phyloP scores from a whole-genome alignment of 1,140 invertebrate species.

The Nephotettix cincticeps region DNA sequence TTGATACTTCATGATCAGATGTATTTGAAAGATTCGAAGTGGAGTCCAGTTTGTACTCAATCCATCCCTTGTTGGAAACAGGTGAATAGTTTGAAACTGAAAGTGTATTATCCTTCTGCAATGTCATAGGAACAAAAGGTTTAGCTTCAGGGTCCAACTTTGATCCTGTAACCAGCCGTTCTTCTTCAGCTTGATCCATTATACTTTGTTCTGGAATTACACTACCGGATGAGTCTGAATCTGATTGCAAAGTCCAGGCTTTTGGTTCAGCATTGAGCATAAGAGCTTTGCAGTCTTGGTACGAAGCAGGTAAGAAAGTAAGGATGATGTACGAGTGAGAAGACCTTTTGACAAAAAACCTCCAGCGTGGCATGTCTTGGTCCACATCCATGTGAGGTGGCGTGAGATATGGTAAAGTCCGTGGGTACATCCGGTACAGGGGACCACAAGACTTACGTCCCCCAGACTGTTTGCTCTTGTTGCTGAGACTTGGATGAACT shows the following conservation, averaged over 20 bases:
- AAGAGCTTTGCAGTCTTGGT: conserved; percentile 55
- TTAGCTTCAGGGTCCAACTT: conserved; percentile 29
- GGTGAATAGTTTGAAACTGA: conserved; percentile 7
- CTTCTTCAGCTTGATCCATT: neutral
- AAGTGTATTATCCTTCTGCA: neutral
- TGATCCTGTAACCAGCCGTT: conserved; percentile 21
- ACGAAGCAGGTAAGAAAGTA: conserved; percentile 66
- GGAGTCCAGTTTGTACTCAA: conserved; percentile 16
- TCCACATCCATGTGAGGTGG: conserved; percentile 6
- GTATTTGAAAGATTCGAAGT: neutral
- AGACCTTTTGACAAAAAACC: conserved; percentile 67
- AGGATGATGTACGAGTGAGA: conserved; percentile 62
- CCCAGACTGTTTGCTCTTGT: too few species aligned
- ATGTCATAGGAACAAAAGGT: conserved; percentile 16
- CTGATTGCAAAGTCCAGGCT: conserved; percentile 33
- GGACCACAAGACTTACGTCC: conserved; percentile 8
- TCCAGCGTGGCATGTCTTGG: conserved; percentile 54
- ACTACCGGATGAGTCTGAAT: neutral
- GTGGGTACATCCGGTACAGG: conserved; percentile 16
- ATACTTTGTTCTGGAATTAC: neutral
- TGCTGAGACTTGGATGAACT: neutral
- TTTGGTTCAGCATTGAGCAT: conserved; percentile 41
- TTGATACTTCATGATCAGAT: neutral
- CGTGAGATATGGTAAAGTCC: neutral
- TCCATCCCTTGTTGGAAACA: conserved; percentile 18